Conservation (phyloP, 1,140 invertebrate genomes). For the Drosophila auraria region DNA sequence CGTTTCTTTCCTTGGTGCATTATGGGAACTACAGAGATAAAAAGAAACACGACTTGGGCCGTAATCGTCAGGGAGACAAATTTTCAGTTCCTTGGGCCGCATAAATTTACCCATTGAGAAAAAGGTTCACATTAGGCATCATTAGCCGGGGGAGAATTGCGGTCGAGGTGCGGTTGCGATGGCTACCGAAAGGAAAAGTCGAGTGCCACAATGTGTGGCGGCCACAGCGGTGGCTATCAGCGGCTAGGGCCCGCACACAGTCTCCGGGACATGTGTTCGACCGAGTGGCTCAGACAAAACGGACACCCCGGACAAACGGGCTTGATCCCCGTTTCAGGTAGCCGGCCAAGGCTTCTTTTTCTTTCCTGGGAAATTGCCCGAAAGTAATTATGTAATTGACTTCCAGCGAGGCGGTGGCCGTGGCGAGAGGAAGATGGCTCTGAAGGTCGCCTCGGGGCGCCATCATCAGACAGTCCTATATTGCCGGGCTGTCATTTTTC, state of each 20-base stretch:
- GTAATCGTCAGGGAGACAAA: constrained; percentile 42
- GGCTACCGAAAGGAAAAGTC: constrained; percentile 8
- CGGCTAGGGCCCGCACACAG: constrained; percentile 5
- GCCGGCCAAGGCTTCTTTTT: constrained; percentile 20
- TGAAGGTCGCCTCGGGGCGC: constrained; percentile 24
- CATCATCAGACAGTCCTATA: constrained; percentile 38
- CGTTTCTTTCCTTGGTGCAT: neutral
- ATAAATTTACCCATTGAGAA: constrained; percentile 72
- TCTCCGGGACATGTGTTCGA: constrained; percentile 27
- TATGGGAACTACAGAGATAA: constrained; percentile 4
- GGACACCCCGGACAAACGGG: constrained; percentile 19
- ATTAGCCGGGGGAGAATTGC: constrained; percentile 59
- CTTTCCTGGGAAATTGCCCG: constrained; percentile 69
- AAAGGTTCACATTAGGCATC: constrained; percentile 72
- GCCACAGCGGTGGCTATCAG: constrained; percentile 9
- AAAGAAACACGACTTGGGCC: constrained; percentile 13
- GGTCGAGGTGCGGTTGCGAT: constrained; percentile 52
- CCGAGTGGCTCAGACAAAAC: constrained; percentile 32
- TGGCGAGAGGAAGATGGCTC: constrained; percentile 16
- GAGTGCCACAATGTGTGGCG: constrained; percentile 11
- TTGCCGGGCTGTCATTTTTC: constrained; percentile 64
- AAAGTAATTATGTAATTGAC: constrained; percentile 79
- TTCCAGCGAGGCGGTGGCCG: constrained; percentile 23
- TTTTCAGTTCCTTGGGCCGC: constrained; percentile 51
- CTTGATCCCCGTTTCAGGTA: constrained; percentile 44